phyloP scores from a whole-genome alignment of 2,113 vertebrate genomes.

The Isichthys henryi region DNA sequence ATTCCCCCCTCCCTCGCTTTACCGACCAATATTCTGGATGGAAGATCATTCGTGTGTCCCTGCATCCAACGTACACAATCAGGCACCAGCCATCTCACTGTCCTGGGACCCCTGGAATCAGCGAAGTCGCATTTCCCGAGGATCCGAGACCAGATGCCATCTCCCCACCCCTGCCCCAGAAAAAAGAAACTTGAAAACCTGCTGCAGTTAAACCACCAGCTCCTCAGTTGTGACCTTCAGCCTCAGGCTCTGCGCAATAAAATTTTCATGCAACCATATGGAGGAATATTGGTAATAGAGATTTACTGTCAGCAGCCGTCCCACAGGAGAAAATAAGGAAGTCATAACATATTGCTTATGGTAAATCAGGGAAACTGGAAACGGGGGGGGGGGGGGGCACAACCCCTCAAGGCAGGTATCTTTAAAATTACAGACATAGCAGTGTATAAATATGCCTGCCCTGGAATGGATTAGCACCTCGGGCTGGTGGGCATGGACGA shows the following conservation, averaged over 20 bases:
- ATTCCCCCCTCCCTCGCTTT: neutral
- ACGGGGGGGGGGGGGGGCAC: conserved; percentile 72
- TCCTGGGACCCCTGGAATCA: conserved; percentile 65
- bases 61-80: conserved; percentile 25
- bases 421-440: conserved; percentile 1
- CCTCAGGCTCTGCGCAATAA: conserved; percentile 87
- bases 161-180: conserved; percentile 16
- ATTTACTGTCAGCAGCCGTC: conserved; percentile 89
- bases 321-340: conserved; percentile 86
- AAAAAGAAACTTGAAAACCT: conserved; percentile 45
- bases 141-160: conserved; percentile 76
- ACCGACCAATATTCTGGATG: neutral
- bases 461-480: conserved; percentile 14
- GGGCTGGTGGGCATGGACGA: neutral
- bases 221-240: conserved; percentile 85
- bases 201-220: conserved; percentile 77
- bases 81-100: conserved; percentile 47
- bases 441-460: conserved; percentile 9
- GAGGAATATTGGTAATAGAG: conserved; percentile 95
- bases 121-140: conserved; percentile 75
- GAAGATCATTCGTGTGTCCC: neutral
- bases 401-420: conserved; percentile 54
- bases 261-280: conserved; percentile 99
- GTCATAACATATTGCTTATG: conserved; percentile 85
- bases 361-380: conserved; percentile 84